These are phyloP conservation scores for Asarcornis scutulata DNA, from an alignment of 2,113 vertebrate species.

Conservation along the genomic window DNA sequence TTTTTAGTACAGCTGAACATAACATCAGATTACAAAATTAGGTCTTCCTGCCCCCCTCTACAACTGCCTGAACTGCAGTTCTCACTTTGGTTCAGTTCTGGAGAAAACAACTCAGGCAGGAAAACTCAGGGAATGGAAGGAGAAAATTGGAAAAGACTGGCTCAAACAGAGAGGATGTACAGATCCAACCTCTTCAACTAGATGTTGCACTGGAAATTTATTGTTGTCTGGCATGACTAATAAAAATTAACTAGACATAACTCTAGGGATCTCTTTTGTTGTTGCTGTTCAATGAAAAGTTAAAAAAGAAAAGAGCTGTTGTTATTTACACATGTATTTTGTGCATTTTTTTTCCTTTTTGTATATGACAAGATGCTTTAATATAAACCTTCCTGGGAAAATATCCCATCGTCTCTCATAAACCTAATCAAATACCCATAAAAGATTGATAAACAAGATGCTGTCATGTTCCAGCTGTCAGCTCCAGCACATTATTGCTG, in stretches of 20 bases:
- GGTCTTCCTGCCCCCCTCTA: not conserved
- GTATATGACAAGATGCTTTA: not conserved
- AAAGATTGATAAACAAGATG: constrained; percentile 12
- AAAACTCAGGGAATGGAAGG: not conserved
- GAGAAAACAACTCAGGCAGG: not conserved
- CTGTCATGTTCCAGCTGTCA: not conserved
- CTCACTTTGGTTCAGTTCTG: not conserved
- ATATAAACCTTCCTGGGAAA: not conserved
- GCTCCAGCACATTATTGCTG: not conserved
- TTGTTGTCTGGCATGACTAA: not conserved
- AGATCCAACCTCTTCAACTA: not conserved
- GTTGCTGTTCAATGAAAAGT: not conserved
- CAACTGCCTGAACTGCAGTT: not conserved
- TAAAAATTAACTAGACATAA: not conserved
- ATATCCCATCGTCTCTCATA: not conserved
- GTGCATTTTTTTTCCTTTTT: not conserved
- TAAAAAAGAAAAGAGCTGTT: not conserved
- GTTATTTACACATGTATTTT: not conserved
- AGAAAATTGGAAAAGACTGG: not conserved
- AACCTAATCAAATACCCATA: not conserved
- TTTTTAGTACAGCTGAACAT: not conserved
- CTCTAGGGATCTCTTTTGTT: not conserved
- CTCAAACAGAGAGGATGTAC: not conserved
- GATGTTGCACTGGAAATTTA: not conserved
- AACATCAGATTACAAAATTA: not conserved